Conservation (phyloP, 2,888 invertebrate species). For the Phengaris arion region DNA sequence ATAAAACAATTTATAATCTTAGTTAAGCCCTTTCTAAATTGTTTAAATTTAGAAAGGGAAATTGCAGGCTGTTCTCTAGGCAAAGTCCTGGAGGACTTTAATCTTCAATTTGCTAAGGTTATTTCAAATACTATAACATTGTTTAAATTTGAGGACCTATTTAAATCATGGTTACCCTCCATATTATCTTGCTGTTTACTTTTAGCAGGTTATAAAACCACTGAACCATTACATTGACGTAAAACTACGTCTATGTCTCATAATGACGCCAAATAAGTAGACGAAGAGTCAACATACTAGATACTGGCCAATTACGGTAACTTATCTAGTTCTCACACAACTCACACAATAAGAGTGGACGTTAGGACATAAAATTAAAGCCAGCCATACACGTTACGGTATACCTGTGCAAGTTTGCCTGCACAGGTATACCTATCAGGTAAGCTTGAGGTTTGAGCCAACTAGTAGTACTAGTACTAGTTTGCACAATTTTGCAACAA, state of each 20-base stretch:
- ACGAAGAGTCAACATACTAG: background rate
- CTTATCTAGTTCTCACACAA: background rate
- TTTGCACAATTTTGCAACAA: too few relatives aligned
- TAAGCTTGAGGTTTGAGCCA: too few relatives aligned
- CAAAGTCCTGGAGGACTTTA: background rate
- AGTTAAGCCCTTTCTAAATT: too few relatives aligned
- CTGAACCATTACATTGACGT: slow-evolving; percentile 9
- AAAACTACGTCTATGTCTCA: background rate
- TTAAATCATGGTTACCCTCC: background rate
- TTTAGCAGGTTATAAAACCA: slow-evolving; percentile 8
- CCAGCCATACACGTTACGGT: too few relatives aligned
- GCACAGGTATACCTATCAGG: background rate
- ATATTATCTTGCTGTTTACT: slow-evolving; percentile 1
- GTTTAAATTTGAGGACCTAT: background rate
- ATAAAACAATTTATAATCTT: too few relatives aligned
- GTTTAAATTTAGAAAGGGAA: too few relatives aligned
- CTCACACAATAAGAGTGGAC: background rate
- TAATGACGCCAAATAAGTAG: background rate
- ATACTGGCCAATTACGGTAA: background rate
- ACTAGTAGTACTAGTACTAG: too few relatives aligned
- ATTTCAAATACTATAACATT: background rate
- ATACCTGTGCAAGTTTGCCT: background rate
- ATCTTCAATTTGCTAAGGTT: background rate
- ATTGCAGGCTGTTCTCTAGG: background rate
- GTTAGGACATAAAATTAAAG: background rate